These are phyloP conservation scores for Brachionus koreanus DNA, from an alignment of 1,140 invertebrate species.

Conservation along the genomic window DNA sequence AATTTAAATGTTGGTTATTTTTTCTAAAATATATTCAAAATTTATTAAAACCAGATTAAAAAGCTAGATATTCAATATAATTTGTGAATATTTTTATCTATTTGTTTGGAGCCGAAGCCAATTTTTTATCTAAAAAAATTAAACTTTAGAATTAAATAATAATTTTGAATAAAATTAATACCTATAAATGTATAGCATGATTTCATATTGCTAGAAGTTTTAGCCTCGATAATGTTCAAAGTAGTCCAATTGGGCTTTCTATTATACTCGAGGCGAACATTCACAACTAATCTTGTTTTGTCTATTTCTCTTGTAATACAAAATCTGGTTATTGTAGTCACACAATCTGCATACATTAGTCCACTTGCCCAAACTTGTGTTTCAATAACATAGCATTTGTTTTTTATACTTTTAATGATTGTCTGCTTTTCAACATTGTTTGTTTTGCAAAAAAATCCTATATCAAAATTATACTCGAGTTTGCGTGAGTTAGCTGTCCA, in stretches of 20 bases:
- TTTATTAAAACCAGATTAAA: too few relatives aligned
- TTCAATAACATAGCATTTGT: not conserved
- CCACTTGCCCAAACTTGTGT: not conserved
- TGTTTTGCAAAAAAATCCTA: not conserved
- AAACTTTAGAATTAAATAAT: too few relatives aligned
- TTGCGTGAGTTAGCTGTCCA: not conserved
- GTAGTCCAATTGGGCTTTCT: not conserved
- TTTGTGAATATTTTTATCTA: too few relatives aligned
- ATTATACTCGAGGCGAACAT: not conserved
- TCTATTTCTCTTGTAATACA: not conserved
- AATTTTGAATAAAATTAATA: not conserved
- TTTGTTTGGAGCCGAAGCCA: too few relatives aligned
- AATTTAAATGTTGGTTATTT: too few relatives aligned
- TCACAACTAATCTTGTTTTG: not conserved
- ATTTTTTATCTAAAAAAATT: conserved; percentile 4
- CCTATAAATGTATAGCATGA: not conserved
- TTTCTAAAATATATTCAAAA: too few relatives aligned
- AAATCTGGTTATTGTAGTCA: not conserved
- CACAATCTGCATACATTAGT: not conserved
- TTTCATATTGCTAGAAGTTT: conserved; percentile 22
- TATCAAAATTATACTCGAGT: not conserved
- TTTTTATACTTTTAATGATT: not conserved
- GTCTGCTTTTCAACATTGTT: conserved; percentile 18
- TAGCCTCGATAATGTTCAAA: not conserved
- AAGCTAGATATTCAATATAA: too few relatives aligned